phyloP scores from a whole-genome alignment of 2,113 vertebrate genomes.

The Nothocercus nigrocapillus region DNA sequence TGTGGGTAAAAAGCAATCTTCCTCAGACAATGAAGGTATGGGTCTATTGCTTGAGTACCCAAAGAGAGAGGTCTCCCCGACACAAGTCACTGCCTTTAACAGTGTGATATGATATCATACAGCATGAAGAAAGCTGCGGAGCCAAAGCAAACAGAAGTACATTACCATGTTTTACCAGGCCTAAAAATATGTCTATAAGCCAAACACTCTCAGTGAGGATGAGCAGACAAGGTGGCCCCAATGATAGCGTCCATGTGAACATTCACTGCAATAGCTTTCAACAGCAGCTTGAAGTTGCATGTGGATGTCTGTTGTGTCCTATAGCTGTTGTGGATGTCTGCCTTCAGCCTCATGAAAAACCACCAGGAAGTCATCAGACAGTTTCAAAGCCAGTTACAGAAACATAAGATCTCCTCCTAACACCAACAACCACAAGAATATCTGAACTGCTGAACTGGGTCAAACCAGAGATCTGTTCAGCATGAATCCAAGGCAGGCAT shows the following conservation, averaged over 20 bases:
- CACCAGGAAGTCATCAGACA: not conserved
- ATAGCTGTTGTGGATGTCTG: not conserved
- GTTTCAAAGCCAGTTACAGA: not conserved
- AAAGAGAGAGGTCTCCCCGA: not conserved
- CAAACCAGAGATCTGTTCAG: not conserved
- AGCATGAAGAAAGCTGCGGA: not conserved
- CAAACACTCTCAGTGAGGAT: not conserved
- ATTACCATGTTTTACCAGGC: not conserved
- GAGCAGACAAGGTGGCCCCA: not conserved
- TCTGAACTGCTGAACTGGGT: not conserved
- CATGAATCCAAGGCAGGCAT: not conserved
- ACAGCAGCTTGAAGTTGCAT: not conserved
- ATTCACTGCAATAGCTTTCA: not conserved
- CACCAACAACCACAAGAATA: not conserved
- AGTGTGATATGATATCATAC: rapidly evolving
- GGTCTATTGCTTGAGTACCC: not conserved
- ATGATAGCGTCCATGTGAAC: not conserved
- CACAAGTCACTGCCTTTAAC: not conserved
- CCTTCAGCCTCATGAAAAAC: not conserved
- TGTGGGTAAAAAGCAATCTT: not conserved
- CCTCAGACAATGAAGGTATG: not conserved
- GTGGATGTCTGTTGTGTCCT: not conserved
- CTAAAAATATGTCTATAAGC: not conserved
- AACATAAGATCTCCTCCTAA: not conserved
- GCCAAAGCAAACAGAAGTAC: not conserved